These are phyloP conservation scores for Drosophila monieri DNA, from an alignment of 2,888 invertebrate genomes.

Conservation along the genomic window DNA sequence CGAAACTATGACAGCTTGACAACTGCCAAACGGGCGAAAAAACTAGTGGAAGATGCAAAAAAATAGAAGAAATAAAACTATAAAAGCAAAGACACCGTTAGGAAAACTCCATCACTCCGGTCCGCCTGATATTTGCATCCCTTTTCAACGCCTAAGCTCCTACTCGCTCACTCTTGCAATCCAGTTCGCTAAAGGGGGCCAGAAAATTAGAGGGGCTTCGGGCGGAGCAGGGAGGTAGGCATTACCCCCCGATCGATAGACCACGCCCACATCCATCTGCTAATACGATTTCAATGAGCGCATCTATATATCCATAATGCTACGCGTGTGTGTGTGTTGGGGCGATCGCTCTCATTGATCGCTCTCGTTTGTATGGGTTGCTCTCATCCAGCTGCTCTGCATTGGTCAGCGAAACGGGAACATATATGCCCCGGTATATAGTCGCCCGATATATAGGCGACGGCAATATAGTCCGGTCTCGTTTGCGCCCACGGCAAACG, in stretches of 20 bases:
- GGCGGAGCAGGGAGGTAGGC: slow-evolving; percentile 21
- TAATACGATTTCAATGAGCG: slow-evolving; percentile 41
- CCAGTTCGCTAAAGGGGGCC: slow-evolving; percentile 24
- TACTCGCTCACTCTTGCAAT: slow-evolving; percentile 13
- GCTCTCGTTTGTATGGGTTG: slow-evolving; percentile 48
- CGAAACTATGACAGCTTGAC: slow-evolving; percentile 72
- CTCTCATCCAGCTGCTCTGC: slow-evolving; percentile 74
- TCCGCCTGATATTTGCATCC: not conserved
- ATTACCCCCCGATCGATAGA: slow-evolving; percentile 61
- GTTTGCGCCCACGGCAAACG: slow-evolving; percentile 42
- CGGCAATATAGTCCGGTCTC: slow-evolving; percentile 55
- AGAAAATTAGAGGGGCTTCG: slow-evolving; percentile 51
- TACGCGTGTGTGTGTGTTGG: slow-evolving; percentile 17
- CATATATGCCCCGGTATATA: slow-evolving; percentile 58
- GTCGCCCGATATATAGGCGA: slow-evolving; percentile 41
- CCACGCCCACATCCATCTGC: slow-evolving; percentile 61
- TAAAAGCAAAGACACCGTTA: slow-evolving; percentile 27
- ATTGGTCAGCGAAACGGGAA: slow-evolving; percentile 82
- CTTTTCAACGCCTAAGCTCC: not conserved
- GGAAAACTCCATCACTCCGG: slow-evolving; percentile 43
- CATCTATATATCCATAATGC: slow-evolving; percentile 16
- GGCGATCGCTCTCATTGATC: slow-evolving; percentile 44
- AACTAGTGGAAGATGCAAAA: slow-evolving; percentile 36
- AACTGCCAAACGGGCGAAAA: slow-evolving; percentile 54
- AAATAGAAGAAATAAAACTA: not conserved